Conservation (phyloP, 2,888 invertebrate species). For the Cheilosia pagana region DNA sequence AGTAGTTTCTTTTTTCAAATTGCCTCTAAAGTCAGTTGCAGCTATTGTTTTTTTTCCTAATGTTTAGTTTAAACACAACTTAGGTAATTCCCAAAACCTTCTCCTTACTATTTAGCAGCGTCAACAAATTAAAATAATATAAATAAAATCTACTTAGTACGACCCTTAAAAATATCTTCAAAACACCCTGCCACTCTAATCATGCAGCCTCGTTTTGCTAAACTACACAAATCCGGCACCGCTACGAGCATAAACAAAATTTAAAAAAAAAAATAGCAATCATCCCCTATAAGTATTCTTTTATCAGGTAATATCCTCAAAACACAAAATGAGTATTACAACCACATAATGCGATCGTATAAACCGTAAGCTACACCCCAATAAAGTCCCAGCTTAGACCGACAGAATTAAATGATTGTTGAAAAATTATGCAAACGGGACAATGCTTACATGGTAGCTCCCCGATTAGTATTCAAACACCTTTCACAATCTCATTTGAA, state of each 20-base stretch:
- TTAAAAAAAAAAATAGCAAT: conserved; percentile 31
- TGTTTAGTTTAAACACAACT: too few species aligned
- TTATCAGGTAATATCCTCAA: conserved; percentile 63
- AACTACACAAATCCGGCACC: background rate
- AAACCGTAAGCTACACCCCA: conserved; percentile 45
- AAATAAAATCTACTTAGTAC: too few species aligned
- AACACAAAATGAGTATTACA: conserved; percentile 64
- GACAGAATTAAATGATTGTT: conserved; percentile 71
- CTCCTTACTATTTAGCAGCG: too few species aligned
- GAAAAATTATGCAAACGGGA: conserved; percentile 71
- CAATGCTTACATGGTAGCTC: conserved; percentile 35
- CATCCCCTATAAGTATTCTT: conserved; percentile 59
- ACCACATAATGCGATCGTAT: conserved; percentile 60
- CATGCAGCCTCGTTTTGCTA: background rate
- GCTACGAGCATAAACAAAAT: background rate
- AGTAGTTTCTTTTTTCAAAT: too few species aligned
- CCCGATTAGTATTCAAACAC: conserved; percentile 51
- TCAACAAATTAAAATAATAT: too few species aligned
- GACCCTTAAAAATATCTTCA: background rate
- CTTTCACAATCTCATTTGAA: conserved; percentile 71
- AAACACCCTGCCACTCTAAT: background rate
- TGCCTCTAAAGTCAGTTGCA: too few species aligned
- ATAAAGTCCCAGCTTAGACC: conserved; percentile 53
- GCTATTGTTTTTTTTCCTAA: too few species aligned
- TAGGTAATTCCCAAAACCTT: too few species aligned